Evolutionary conservation across 2,888 invertebrate genomes (phyloP), one percentile per base, ranked within the genome.

Genomic region (Drosophila leonis): DNA sequence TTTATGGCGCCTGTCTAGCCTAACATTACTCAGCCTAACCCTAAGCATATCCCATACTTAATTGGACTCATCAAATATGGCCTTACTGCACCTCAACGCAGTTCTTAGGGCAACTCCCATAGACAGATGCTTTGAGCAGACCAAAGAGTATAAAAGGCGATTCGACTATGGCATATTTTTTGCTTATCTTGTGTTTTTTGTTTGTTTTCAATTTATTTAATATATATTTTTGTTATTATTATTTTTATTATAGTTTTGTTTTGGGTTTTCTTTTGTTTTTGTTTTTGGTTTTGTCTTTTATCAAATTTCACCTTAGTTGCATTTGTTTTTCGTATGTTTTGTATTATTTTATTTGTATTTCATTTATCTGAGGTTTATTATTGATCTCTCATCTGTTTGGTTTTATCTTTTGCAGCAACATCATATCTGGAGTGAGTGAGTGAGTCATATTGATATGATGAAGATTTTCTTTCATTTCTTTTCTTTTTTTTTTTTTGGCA

Each of bases 271-370:
- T 12, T 56, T 56, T 46, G 35, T 46, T 48, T 63, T 64, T 12
- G 60, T 56, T 46, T 39, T 46, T 48, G 31, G n/a, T 41, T 72
- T 64, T 56, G 33, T 62, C 24, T 63, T 42, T 55, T 66, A 39
- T 76, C 60, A 65, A 61, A 69, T 78, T 88, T 88, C 89, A 88
- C 90, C 90, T 83, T 89, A 72, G 75, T 87, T 83, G 87, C 81
- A 66, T 63, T 80, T 85, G 62, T 56, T 71, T 70, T 67, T 57
- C 37, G 56, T 37, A 44, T 24, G 37, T 48, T 67, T 66, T 24
- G 13, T 63, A 44, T 49, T 54, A 59, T 15, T 15, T 31, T 31
- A 27, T 18, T 31, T 39, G 24, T 24, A 24, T 42, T 44, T 18
- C 49, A 27, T 51, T 49, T 57, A 52, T 31, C 10, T 51, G 51